phyloP scores from a whole-genome alignment of 1,140 invertebrate species.

The Drosophila navojoa region DNA sequence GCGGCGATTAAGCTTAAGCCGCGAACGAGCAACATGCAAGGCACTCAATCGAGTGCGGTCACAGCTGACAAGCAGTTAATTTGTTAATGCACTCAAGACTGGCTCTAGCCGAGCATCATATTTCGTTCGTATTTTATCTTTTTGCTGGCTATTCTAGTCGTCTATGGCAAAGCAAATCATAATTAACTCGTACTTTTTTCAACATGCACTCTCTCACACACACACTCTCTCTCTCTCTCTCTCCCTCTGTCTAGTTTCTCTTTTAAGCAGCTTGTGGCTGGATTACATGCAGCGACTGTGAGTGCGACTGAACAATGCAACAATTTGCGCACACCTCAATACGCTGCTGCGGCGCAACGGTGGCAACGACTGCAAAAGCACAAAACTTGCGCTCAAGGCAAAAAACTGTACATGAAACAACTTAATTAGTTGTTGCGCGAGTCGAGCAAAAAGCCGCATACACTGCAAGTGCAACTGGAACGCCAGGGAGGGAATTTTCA shows the following conservation, averaged over 20 bases:
- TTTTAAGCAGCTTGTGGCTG: constrained; percentile 40
- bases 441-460: constrained; percentile 46
- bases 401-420: constrained; percentile 78
- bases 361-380: constrained; percentile 43
- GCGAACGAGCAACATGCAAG: not conserved
- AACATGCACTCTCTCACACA: constrained; percentile 8
- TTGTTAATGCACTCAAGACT: constrained; percentile 44
- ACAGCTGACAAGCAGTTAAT: constrained; percentile 25
- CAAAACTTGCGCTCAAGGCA: constrained; percentile 72
- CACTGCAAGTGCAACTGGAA: constrained; percentile 1
- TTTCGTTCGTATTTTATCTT: not conserved
- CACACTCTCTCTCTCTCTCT: not conserved
- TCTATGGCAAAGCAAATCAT: constrained; percentile 36
- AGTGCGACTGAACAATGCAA: constrained; percentile 66
- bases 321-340: constrained; percentile 67
- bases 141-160: not conserved
- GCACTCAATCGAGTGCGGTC: not conserved
- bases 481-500: constrained; percentile 34
- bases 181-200: constrained; percentile 46
- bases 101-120: not conserved
- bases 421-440: constrained; percentile 74
- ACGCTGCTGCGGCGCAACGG: constrained; percentile 40
- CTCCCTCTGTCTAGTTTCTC: not conserved
- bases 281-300: constrained; percentile 29
- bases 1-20: not conserved